A percentile compares a stretch with the other conserved stretches of the same genome.
These are phyloP conservation scores for Ctenomys sociabilis DNA, from an alignment of 2,113 vertebrate species.

Conservation along the genomic window DNA sequence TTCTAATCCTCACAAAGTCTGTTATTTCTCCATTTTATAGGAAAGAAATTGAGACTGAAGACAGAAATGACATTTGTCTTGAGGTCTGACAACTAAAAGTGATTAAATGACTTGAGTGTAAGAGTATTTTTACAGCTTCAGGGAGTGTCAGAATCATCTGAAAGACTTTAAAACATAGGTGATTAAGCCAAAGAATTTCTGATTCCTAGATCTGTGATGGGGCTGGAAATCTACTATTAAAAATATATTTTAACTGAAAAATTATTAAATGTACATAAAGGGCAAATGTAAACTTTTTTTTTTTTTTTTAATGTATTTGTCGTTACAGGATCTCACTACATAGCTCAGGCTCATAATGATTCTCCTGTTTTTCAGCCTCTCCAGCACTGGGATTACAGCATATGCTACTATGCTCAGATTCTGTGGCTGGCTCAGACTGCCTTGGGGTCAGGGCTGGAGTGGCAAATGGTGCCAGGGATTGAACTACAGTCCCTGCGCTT, in stretches of 20 bases:
- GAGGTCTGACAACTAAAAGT: neutral
- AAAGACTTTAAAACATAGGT: conserved; percentile 4
- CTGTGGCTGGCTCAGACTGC: too few species aligned
- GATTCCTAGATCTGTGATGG: neutral
- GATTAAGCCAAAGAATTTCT: neutral
- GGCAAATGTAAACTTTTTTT: neutral
- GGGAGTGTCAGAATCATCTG: neutral
- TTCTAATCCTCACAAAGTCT: neutral
- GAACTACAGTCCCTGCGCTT: too few species aligned
- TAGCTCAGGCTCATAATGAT: too few species aligned
- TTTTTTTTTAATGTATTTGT: too few species aligned
- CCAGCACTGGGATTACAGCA: too few species aligned
- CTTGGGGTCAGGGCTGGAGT: too few species aligned
- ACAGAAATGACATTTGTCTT: neutral
- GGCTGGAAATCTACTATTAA: neutral
- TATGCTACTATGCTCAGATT: too few species aligned
- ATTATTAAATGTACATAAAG: neutral
- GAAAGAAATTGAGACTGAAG: neutral
- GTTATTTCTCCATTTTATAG: neutral
- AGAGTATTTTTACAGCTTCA: neutral
- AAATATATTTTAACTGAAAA: neutral
- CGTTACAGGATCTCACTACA: too few species aligned
- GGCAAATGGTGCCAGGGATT: too few species aligned
- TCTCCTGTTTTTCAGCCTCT: too few species aligned
- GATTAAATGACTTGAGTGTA: neutral